phyloP scores from a whole-genome alignment of 2,888 invertebrate species.

The Brachyopa scutellaris region DNA sequence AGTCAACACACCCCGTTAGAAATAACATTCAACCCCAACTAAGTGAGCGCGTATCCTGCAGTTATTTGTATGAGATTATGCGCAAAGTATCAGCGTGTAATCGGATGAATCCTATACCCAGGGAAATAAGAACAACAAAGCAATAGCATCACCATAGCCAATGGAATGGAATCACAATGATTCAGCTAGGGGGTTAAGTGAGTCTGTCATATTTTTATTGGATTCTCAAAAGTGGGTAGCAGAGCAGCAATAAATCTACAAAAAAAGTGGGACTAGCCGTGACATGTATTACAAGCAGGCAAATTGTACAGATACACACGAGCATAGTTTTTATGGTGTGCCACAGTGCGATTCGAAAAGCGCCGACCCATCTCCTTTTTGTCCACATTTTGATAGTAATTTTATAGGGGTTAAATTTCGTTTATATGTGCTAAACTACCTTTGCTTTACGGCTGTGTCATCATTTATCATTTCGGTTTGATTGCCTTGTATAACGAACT shows the following conservation, averaged over 20 bases:
- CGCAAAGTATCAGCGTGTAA: conserved; percentile 34
- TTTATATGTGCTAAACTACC: conserved; percentile 44
- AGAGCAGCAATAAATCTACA: conserved; percentile 47
- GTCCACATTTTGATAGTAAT: conserved; percentile 63
- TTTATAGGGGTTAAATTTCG: conserved; percentile 62
- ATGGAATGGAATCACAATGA: conserved; percentile 40
- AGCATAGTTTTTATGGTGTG: conserved; percentile 27
- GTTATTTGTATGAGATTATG: conserved; percentile 35
- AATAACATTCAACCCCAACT: conserved; percentile 40
- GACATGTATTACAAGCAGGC: conserved; percentile 60
- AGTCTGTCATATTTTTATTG: conserved; percentile 63
- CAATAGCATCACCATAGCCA: conserved; percentile 23
- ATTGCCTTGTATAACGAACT: conserved; percentile 74
- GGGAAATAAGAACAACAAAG: conserved; percentile 16
- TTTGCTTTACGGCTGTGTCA: conserved; percentile 55
- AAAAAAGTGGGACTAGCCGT: conserved; percentile 14
- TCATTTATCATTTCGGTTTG: conserved; percentile 75
- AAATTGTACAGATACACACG: not conserved
- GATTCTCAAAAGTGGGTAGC: conserved; percentile 46
- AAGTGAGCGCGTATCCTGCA: conserved; percentile 30
- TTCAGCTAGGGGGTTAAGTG: conserved; percentile 52
- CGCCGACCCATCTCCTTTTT: conserved; percentile 25
- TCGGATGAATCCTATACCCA: conserved; percentile 24
- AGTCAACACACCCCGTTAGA: conserved; percentile 42
- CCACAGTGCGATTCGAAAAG: conserved; percentile 8